Evolutionary conservation across 2,797 vertebrate species (phyloP), one percentile per base, ranked within the genome.

Genomic region (Myioborus miniatus): DNA sequence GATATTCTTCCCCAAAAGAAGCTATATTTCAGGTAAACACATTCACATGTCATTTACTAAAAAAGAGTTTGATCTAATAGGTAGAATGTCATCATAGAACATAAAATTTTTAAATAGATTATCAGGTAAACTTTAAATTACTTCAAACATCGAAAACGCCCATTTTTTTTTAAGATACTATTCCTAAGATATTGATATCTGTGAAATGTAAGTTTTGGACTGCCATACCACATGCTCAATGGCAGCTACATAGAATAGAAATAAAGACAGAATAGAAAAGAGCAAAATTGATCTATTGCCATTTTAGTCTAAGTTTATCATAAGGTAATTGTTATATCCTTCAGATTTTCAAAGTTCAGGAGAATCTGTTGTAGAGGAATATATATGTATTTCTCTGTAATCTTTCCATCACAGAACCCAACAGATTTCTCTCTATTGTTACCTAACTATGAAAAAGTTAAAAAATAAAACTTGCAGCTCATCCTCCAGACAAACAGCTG

Each of bases 1-100:
- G 58, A 95, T 94, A 95, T 90, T 95, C 79, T 58, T 95, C 67
- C n/a, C 44, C 82, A 70, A 30, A 76, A 94, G 78, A 91, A 92
- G 60, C 49, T 87, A 67, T 89, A 92, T 91, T 96, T 90, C 82
- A 96, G 88, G 83, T 87, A 93, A 96, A 93, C 76, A 91, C 71
- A 87, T 90, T 95, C 86, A 67, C 76, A 65, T 65, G 85, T 72
- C 86, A 81, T 94, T 96, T 88, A 90, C 85, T 77, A 89, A 87
- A 65, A 77, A 91, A 78, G 50, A 72, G 58, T 92, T 86, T 94
- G 81, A 91, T 97, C 69, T 94, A 92, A 96, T 82, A 95, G 82
- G 68, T n/a, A 69, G 90, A 92, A 94, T 92, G 91, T 80, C 86
- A 85, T 93, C 29, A 30, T 15, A 47, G 49, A 77, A 87, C 27